Percentiles rank a stretch among this genome's conserved stretches.
phyloP scores from a whole-genome alignment of 2,888 invertebrate genomes.

The Kuschelorhynchus macadamiae region DNA sequence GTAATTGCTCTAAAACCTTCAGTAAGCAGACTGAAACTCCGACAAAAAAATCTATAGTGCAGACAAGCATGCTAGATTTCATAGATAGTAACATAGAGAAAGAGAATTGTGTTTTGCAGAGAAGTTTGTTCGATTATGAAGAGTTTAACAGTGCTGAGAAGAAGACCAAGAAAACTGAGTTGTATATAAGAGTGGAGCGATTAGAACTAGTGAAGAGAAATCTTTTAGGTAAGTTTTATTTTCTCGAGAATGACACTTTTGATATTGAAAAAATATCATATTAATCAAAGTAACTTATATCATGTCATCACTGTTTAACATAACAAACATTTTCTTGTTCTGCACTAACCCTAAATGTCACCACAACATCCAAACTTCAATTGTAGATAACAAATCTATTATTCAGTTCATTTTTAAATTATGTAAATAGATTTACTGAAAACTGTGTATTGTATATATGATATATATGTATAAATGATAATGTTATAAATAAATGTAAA shows the following conservation, averaged over 20 bases:
- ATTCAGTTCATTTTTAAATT: too few relatives aligned
- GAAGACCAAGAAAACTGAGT: neutral
- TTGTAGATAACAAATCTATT: too few relatives aligned
- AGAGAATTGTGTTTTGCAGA: slow-evolving; percentile 6
- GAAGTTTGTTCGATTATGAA: slow-evolving; percentile 44
- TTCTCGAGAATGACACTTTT: neutral
- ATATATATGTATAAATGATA: too few relatives aligned
- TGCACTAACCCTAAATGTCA: too few relatives aligned
- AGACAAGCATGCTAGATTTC: slow-evolving; percentile 40
- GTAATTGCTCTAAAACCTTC: neutral
- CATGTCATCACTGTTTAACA: too few relatives aligned
- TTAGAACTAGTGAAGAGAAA: slow-evolving; percentile 13
- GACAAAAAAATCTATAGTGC: slow-evolving; percentile 17
- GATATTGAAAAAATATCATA: too few relatives aligned
- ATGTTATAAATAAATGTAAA: too few relatives aligned
- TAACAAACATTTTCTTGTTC: too few relatives aligned
- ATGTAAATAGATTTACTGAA: too few relatives aligned
- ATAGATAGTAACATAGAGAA: slow-evolving; percentile 30
- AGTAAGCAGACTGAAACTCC: slow-evolving; percentile 4
- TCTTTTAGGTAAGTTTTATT: slow-evolving; percentile 12
- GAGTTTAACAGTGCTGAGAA: slow-evolving; percentile 40
- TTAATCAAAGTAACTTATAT: too few relatives aligned
- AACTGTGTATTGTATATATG: too few relatives aligned
- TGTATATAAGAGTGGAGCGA: neutral
- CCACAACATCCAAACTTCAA: too few relatives aligned